Conservation (phyloP, 2,797 vertebrate species). For the Pteropus rufus region DNA sequence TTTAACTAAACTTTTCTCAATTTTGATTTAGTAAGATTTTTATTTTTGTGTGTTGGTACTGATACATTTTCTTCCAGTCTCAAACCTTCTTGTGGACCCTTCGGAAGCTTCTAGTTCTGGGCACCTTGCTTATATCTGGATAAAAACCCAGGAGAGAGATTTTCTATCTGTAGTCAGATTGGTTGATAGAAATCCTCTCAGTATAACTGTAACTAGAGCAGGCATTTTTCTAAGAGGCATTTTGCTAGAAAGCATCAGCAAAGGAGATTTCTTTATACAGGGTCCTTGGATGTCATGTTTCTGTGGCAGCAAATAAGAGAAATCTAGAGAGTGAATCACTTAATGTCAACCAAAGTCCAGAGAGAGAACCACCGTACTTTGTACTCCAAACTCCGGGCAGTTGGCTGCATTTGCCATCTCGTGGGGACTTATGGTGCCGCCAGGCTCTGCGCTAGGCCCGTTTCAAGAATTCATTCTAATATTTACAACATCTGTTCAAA, state of each 20-base stretch:
- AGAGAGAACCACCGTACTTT: neutral
- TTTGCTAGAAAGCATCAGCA: neutral
- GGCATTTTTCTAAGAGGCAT: neutral
- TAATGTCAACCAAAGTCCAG: neutral
- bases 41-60: neutral
- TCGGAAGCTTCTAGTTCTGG: neutral
- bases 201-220: neutral
- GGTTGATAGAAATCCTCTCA: neutral
- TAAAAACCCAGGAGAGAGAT: neutral
- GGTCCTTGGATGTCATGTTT: neutral
- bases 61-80: neutral
- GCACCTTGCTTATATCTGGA: neutral
- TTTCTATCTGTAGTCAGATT: neutral
- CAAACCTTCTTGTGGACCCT: neutral
- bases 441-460: neutral
- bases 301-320: neutral
- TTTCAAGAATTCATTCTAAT: neutral
- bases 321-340: neutral
- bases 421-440: neutral
- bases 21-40: constrained; percentile 16
- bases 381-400: neutral
- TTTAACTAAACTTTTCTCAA: neutral
- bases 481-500: neutral
- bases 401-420: neutral
- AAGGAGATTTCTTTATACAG: neutral